Evolutionary conservation across 2,888 invertebrate species (phyloP).

Genomic region (Epinotia brunnichana): DNA sequence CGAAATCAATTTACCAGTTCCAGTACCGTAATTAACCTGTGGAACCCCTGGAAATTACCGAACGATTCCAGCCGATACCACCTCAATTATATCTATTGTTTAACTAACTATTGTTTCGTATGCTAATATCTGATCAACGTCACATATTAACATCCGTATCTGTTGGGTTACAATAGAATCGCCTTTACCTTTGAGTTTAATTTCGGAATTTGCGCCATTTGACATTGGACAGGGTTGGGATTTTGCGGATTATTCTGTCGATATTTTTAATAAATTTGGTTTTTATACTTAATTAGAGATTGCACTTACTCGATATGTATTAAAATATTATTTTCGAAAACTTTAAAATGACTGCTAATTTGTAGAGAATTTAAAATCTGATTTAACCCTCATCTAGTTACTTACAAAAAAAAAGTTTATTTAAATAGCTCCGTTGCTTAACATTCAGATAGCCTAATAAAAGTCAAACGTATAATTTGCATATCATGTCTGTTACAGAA

Average conservation of each 20-base stretch:
- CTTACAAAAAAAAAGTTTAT: neutral
- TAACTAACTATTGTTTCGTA: conserved; percentile 49
- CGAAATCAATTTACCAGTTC: conserved; percentile 58
- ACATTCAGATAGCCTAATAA: conserved; percentile 18
- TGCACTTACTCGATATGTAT: no score
- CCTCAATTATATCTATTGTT: conserved; percentile 65
- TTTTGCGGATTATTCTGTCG: neutral
- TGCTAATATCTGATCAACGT: conserved; percentile 47
- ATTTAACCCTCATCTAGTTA: neutral
- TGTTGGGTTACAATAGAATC: conserved; percentile 18
- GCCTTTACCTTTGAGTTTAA: conserved; percentile 21
- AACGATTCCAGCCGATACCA: conserved; percentile 43
- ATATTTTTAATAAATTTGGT: neutral
- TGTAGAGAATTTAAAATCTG: no score
- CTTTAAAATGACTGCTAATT: no score
- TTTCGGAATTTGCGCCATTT: conserved; percentile 14
- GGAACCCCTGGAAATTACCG: conserved; percentile 41
- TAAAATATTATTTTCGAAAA: no score
- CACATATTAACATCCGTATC: conserved; percentile 27
- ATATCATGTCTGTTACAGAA: conserved; percentile 30
- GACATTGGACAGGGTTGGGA: conserved; percentile 9
- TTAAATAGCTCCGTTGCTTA: conserved; percentile 9
- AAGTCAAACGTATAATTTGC: conserved; percentile 22
- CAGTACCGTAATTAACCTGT: conserved; percentile 57
- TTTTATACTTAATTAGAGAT: neutral